Evolutionary conservation across 2,797 vertebrate species (phyloP).

Genomic region (Vultur gryphus): DNA sequence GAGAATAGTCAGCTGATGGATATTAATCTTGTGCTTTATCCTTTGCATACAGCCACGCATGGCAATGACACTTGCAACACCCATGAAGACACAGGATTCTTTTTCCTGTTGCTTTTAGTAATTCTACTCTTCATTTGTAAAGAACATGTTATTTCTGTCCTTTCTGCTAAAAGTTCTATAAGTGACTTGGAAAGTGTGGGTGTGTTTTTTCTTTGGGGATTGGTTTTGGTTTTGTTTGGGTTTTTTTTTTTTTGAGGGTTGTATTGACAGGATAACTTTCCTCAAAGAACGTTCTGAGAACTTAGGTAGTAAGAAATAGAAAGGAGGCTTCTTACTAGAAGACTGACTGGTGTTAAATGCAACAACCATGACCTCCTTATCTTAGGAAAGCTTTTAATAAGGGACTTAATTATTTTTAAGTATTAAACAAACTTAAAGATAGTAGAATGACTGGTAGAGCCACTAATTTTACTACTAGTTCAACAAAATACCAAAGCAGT

Average conservation of each 20-base stretch:
- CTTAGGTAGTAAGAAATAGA: neutral
- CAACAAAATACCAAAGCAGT: neutral
- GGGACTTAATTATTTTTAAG: neutral
- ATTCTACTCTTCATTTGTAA: neutral
- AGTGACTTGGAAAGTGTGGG: neutral
- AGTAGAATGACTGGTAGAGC: neutral
- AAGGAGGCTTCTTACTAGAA: neutral
- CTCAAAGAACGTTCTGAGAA: neutral
- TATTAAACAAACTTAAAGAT: neutral
- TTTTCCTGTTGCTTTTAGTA: neutral
- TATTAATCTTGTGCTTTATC: neutral
- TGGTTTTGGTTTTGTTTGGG: neutral
- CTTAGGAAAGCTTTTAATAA: neutral
- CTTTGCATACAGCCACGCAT: accelerated
- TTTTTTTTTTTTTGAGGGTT: neutral
- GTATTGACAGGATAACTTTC: neutral
- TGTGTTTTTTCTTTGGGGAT: neutral
- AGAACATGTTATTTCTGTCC: neutral
- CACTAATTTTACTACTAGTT: neutral
- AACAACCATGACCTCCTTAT: neutral
- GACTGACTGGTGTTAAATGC: neutral
- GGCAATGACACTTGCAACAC: neutral
- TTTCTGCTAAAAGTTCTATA: neutral
- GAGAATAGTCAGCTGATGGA: neutral
- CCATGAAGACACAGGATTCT: neutral